Evolutionary conservation across 2,797 vertebrate genomes (phyloP), one percentile per base, ranked within the genome.

Genomic region (Mormyrus hasselquistii): DNA sequence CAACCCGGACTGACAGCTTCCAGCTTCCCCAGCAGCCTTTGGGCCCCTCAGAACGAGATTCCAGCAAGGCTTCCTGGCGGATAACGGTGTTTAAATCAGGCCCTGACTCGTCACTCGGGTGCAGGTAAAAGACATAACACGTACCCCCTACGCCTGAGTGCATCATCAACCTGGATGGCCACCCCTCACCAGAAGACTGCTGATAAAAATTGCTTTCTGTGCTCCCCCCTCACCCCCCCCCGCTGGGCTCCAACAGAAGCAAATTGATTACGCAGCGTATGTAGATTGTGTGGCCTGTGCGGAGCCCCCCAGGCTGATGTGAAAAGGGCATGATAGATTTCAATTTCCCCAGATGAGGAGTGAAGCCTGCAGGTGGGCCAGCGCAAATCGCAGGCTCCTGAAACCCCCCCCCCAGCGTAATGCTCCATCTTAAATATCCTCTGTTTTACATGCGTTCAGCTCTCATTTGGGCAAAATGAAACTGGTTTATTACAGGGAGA

Each of bases 401-500:
- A 19, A 50, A 8, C 91, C 86, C 89, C 19, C 87, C 25, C n/a
- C 9, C 91, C 91, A 95, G 95, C 95, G 95, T 96, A 96, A 96
- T 96, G 96, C 96, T 96, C 96, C 95, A 94, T 95, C 95, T 96
- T 96, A 96, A 96, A 96, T 95, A 96, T 95, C 95, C 96, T 95
- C 95, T 95, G 96, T 96, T 96, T 96, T 97, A 96, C 96, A 97
- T 97, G 96, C 95, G 95, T 96, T 96, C 95, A 95, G 95, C 95
- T 96, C 96, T 97, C 94, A 96, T 97, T 97, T 96, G 95, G 95
- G 94, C 94, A 94, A 95, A 96, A 96, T 96, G 95, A 96, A 96
- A 96, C 95, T 94, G 93, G 95, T 95, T 97, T 97, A 98, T 98
- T 98, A 98, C 97, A 97, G 97, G 94, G 95, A 97, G 96, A 98